Evolutionary conservation across 2,797 vertebrate species (phyloP), one percentile per base, ranked within the genome.

Genomic region (Sebastes iracundus): DNA sequence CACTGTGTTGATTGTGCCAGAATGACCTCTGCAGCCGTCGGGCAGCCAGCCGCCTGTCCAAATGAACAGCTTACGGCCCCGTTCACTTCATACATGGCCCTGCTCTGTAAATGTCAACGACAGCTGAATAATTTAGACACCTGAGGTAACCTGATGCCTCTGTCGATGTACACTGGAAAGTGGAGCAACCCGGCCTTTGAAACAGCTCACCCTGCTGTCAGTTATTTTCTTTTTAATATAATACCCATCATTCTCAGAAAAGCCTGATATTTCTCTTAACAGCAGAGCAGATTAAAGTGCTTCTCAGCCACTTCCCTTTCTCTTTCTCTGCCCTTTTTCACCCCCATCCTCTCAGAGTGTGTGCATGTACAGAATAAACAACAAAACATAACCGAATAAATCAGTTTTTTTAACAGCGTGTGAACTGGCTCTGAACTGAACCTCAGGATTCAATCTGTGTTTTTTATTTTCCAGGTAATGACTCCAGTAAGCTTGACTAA

Each of bases 51-150:
- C 53, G 32, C 72, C 75, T 70, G 80, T 71, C 16, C 6, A 77
- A 89, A 65, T 60, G 59, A 72, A 61, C 71, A 66, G 82, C 72
- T 82, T 56, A 49, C 49, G 85, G 72, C 85, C 38, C 65, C 7
- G 58, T 67, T 85, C 88, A 81, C 87, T 75, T 91, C 88, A 89
- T 88, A 89, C 88, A 91, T 80, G 90, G 87, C 74, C 68, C 77
- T 83, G 85, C 82, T 88, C 86, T 87, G 90, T 92, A 94, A 93
- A 94, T 94, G 93, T 95, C 93, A 95, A 88, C 82, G 65, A 63
- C 46, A 58, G 81, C 75, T 96, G 80, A 97, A 97, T 97, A 94
- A 97, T 96, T 96, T 71, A 97, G 88, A 76, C 70, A 77, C 75
- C 79, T 75, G 80, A 76, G 84, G 95, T 85, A 95, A 97, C 88